Percentiles rank a stretch among this genome's conserved stretches.
These are phyloP conservation scores for Ispidina picta DNA, from an alignment of 2,797 vertebrate species.

Conservation along the genomic window DNA sequence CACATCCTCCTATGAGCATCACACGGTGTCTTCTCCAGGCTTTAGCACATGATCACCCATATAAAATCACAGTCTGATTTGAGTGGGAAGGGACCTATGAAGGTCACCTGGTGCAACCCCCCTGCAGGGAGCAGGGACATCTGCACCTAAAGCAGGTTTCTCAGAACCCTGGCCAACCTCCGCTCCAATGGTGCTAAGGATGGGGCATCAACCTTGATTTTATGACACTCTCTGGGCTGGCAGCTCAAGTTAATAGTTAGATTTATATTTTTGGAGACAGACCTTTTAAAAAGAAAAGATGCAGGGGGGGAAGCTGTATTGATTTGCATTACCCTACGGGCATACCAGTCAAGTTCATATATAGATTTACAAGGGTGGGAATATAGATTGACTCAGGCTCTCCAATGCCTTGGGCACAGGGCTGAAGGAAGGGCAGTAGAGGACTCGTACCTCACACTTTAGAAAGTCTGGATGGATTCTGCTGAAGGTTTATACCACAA, in stretches of 20 bases:
- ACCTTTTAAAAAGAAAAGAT: background rate
- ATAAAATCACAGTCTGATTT: background rate
- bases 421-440: background rate
- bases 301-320: background rate
- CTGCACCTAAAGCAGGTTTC: background rate
- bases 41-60: background rate
- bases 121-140: background rate
- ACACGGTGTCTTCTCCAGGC: background rate
- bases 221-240: background rate
- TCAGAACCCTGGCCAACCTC: background rate
- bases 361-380: background rate
- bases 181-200: background rate
- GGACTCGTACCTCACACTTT: background rate
- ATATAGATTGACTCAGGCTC: background rate
- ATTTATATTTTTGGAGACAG: slow-evolving; percentile 19
- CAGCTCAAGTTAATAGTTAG: background rate
- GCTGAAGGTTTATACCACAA: background rate
- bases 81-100: background rate
- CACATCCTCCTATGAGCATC: background rate
- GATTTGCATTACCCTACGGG: slow-evolving; percentile 28
- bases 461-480: background rate
- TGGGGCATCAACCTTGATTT: background rate
- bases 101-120: background rate
- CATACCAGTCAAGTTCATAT: background rate
- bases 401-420: background rate